Evolutionary conservation across 2,797 vertebrate genomes (phyloP), one percentile per base, ranked within the genome.

Genomic region (Pagetopsis macropterus): DNA sequence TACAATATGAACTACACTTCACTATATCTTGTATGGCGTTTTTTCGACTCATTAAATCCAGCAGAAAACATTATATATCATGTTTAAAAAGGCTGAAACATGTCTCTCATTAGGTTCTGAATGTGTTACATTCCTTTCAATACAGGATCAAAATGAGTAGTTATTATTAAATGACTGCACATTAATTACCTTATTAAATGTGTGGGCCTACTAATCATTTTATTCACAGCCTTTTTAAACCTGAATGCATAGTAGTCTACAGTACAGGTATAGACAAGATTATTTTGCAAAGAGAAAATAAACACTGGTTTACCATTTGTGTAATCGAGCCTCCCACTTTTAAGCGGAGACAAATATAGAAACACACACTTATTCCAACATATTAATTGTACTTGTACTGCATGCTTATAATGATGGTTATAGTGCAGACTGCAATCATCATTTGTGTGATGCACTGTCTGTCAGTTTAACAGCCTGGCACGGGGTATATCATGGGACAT

Each of bases 381-480:
- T 9, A 9, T 51, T 17, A 5, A 27, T 3, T 51, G 19, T 7
- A 37, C 7, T 1, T 33, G 31, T 5, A n/a, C 9, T 40, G 9
- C 16, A 31, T 37, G 15, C 3, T 49, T 41, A 2, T 9, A 31
- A 37, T 13, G 31, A 19, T 9, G 41, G 15, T 27, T 70, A 8
- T 31, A 45, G 37, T 52, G 16, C 50, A 62, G n/a, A 46, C 15
- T 21, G 37, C 21, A 58, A 9, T 56, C 43, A 6, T 65, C 19
- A 23, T 40, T 57, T 48, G 33, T 23, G 48, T 51, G 17, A 79
- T 45, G 31, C n/a, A 56, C 3, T 9, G 23, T 45, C 43, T 73
- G 48, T 50, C 45, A 55, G 48, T 43, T 43, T 76, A 64, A 17
- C n/a, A 59, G 33, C 19, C 51, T 59, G 43, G 2, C 51, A 57